A percentile compares a stretch with the other conserved stretches of the same genome.
Conservation (phyloP, 2,888 invertebrate species). For the Ichneumoninae sp. region DNA sequence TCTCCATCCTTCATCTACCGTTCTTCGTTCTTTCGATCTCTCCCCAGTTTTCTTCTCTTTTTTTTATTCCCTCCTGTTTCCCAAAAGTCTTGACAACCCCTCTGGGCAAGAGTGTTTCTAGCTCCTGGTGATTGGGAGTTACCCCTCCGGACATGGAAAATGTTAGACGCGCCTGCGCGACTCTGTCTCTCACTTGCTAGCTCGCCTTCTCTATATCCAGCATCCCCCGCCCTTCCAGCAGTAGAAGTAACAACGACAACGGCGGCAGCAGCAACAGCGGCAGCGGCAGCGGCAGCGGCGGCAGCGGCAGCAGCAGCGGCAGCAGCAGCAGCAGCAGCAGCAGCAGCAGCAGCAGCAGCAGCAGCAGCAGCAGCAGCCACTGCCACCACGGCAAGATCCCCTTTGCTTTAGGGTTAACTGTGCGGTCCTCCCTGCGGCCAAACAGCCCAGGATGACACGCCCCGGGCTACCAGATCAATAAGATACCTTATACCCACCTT, state of each 20-base stretch:
- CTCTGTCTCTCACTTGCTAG: constrained; percentile 39
- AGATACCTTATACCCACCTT: constrained; percentile 82
- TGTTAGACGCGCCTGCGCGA: constrained; percentile 79
- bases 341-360: constrained; percentile 41
- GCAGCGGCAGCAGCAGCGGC: constrained; percentile 48
- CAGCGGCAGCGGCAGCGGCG: constrained; percentile 44
- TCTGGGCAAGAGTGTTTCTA: constrained; percentile 78
- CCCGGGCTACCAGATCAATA: constrained; percentile 85
- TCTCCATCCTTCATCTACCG: constrained; percentile 14
- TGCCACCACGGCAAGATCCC: constrained; percentile 73
- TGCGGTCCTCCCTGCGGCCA: constrained; percentile 84
- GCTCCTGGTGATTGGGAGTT: constrained; percentile 84
- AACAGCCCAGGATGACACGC: constrained; percentile 84
- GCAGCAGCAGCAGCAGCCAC: constrained; percentile 52
- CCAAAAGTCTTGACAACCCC: constrained; percentile 75
- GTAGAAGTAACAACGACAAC: constrained; percentile 42
- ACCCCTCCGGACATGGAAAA: constrained; percentile 81
- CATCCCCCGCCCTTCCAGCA: constrained; percentile 55
- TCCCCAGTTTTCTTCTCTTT: constrained; percentile 46
- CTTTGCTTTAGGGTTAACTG: constrained; percentile 83
- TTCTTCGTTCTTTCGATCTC: constrained; percentile 1
- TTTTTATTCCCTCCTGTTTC: constrained; percentile 67
- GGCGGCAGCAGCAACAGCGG: constrained; percentile 33
- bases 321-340: constrained; percentile 45
- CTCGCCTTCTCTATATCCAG: constrained; percentile 45